A percentile compares a stretch with the other conserved stretches of the same genome.
phyloP scores from a whole-genome alignment of 2,797 vertebrate species.

The Typhlichthys eigenmanni region DNA sequence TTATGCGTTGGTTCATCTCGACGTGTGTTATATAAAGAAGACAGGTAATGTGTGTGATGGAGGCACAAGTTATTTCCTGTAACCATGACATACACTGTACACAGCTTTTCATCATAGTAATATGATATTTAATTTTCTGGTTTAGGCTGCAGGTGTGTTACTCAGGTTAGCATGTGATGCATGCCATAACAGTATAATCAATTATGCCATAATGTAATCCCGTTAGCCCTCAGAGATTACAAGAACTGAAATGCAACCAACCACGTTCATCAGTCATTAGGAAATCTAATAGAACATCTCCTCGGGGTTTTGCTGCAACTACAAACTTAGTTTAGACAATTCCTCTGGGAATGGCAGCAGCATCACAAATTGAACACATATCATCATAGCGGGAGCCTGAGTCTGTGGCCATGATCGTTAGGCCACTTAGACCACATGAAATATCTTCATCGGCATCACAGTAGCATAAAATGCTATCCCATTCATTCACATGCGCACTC shows the following conservation, averaged over 20 bases:
- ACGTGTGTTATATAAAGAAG: neutral
- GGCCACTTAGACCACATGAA: conserved; percentile 48
- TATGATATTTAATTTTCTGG: conserved; percentile 46
- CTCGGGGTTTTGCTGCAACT: conserved; percentile 59
- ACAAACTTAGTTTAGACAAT: conserved; percentile 70
- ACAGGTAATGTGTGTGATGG: conserved; percentile 7
- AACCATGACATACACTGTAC: conserved; percentile 35
- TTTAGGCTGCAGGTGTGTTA: conserved; percentile 60
- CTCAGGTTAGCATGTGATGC: conserved; percentile 58
- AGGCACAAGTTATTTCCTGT: conserved; percentile 55
- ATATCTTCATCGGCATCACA: conserved; percentile 36
- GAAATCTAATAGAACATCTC: conserved; percentile 79
- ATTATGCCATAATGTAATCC: conserved; percentile 71
- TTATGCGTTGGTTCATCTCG: conserved; percentile 28
- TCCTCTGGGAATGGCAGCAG: conserved; percentile 63
- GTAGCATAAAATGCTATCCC: conserved; percentile 14
- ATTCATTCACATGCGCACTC: conserved; percentile 11
- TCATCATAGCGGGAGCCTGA: conserved; percentile 47
- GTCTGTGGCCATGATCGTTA: conserved; percentile 54
- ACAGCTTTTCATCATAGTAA: conserved; percentile 53
- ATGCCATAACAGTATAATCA: conserved; percentile 76
- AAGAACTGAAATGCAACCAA: conserved; percentile 68
- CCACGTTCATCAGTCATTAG: conserved; percentile 78
- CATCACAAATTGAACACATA: conserved; percentile 66
- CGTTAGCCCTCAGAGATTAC: conserved; percentile 68